These are phyloP conservation scores for Siniperca chuatsi DNA, from an alignment of 2,113 vertebrate species.

Conservation along the genomic window DNA sequence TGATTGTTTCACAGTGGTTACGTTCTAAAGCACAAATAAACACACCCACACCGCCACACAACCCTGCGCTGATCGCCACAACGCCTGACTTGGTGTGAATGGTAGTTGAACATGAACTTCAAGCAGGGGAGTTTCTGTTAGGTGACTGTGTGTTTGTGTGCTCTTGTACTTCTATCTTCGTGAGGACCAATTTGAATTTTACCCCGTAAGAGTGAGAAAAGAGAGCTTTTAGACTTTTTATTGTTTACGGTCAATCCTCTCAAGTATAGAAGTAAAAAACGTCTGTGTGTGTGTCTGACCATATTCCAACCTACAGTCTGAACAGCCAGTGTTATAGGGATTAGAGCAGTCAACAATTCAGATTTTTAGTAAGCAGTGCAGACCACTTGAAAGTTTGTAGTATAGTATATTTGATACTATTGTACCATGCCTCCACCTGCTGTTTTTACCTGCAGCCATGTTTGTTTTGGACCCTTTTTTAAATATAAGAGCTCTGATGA, in stretches of 20 bases:
- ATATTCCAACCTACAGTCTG: constrained; percentile 37
- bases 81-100: neutral
- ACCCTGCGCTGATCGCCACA: too few relatives aligned
- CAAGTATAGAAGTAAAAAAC: neutral
- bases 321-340: constrained; percentile 73
- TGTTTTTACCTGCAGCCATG: constrained; percentile 40
- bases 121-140: constrained; percentile 4
- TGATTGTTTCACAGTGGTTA: too few relatives aligned
- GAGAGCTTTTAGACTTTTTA: neutral
- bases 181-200: constrained; percentile 4
- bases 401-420: constrained; percentile 70
- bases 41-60: too few relatives aligned
- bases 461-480: constrained; percentile 27
- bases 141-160: neutral
- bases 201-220: neutral
- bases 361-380: constrained; percentile 54
- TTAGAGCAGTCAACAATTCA: constrained; percentile 53
- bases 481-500: neutral
- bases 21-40: too few relatives aligned
- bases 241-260: neutral
- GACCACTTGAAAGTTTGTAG: constrained; percentile 71
- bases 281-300: constrained; percentile 25
- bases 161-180: constrained; percentile 10
- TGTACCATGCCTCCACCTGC: constrained; percentile 51
- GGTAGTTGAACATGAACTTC: neutral